Evolutionary conservation across 1,140 invertebrate genomes (phyloP).

Genomic region (Acarapis woodi): DNA sequence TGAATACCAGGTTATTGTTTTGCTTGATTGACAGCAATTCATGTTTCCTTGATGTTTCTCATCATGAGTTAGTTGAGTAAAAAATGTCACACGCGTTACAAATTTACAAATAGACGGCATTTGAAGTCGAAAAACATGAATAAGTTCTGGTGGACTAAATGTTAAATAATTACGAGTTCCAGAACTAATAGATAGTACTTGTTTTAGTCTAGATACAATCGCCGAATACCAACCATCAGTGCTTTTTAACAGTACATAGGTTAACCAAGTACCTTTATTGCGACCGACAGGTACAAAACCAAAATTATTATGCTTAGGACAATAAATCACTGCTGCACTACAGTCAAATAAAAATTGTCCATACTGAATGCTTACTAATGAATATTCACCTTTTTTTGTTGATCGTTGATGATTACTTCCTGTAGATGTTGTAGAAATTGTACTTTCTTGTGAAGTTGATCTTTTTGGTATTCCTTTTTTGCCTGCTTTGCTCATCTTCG

Average conservation of each 20-base stretch:
- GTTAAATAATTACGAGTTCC: neutral
- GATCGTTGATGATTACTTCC: neutral
- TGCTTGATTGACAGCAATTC: slow-evolving; percentile 3
- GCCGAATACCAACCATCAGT: slow-evolving; percentile 1
- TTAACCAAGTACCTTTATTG: slow-evolving; percentile 1
- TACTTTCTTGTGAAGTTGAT: neutral
- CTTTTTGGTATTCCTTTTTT: neutral
- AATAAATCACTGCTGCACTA: slow-evolving; percentile 8
- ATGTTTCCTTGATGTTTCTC: neutral
- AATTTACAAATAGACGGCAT: slow-evolving; percentile 7
- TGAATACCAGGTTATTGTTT: slow-evolving; percentile 2
- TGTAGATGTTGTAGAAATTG: neutral
- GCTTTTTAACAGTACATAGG: neutral
- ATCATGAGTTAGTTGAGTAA: slow-evolving; percentile 3
- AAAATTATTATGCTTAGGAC: slow-evolving; percentile 6
- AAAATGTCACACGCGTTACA: slow-evolving; percentile 6
- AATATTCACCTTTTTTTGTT: neutral
- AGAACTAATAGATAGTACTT: neutral
- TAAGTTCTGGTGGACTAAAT: slow-evolving; percentile 5
- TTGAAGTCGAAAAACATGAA: slow-evolving; percentile 9
- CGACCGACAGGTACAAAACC: neutral
- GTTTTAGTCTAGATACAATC: neutral
- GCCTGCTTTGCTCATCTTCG: no score
- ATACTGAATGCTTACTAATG: neutral
- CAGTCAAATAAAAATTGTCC: slow-evolving; percentile 7